Conservation (phyloP, 1,140 invertebrate species). For the Drosophila sucinea region DNA sequence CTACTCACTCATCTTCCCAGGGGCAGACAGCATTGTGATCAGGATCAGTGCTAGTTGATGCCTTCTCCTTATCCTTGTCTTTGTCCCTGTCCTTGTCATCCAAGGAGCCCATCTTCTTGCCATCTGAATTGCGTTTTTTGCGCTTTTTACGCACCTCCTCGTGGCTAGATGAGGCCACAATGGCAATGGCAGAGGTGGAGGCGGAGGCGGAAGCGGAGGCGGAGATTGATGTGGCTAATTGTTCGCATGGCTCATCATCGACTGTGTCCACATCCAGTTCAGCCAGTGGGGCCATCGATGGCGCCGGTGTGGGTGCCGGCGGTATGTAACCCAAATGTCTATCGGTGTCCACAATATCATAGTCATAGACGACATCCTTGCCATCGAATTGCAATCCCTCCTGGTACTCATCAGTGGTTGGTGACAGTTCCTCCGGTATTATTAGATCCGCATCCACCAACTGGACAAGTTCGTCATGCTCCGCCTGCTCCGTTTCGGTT, state of each 20-base stretch:
- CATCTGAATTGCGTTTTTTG: constrained; percentile 64
- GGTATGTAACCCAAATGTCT: constrained; percentile 65
- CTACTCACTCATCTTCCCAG: constrained; percentile 95
- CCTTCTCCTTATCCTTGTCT: constrained; percentile 45
- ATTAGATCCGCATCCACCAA: constrained; percentile 23
- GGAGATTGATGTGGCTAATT: too few species aligned
- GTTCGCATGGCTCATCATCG: constrained; percentile 84
- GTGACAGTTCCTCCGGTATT: constrained; percentile 63
- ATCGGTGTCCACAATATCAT: constrained; percentile 58
- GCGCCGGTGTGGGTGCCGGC: constrained; percentile 68
- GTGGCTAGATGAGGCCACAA: constrained; percentile 30
- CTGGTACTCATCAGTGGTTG: constrained; percentile 79
- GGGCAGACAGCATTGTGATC: constrained; percentile 91
- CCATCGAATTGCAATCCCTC: constrained; percentile 67
- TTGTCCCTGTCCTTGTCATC: constrained; percentile 63
- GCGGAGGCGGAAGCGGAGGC: too few species aligned
- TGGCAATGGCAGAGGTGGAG: constrained; percentile 47
- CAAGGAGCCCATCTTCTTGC: constrained; percentile 59
- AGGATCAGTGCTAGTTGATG: constrained; percentile 62
- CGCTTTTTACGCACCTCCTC: constrained; percentile 80
- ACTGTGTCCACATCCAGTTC: constrained; percentile 86
- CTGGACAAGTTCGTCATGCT: too few species aligned
- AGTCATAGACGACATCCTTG: constrained; percentile 61
- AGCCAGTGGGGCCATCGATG: constrained; percentile 86
- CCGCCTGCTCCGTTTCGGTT: not conserved